Percentiles rank a stretch among this genome's conserved stretches.
Evolutionary conservation across 1,140 invertebrate species (phyloP).

Genomic region (Drosophila orena): DNA sequence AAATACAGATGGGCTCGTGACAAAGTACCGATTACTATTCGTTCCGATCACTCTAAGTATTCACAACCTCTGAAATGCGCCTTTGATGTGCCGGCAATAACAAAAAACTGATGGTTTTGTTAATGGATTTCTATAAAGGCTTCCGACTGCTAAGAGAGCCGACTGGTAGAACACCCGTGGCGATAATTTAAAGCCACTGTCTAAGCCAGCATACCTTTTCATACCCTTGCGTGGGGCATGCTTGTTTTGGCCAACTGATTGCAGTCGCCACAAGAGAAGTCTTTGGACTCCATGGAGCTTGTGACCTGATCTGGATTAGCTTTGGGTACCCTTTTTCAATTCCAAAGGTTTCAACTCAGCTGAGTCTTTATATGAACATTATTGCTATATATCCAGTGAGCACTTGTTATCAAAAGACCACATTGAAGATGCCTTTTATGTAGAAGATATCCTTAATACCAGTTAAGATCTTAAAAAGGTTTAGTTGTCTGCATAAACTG

Average conservation of each 20-base stretch:
- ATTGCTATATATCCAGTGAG: not conserved
- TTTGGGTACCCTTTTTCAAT: not conserved
- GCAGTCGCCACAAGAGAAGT: constrained; percentile 3
- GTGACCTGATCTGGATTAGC: not conserved
- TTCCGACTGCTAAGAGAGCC: constrained; percentile 56
- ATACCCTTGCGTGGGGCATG: constrained; percentile 38
- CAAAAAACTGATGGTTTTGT: constrained; percentile 61
- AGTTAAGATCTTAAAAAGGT: not conserved
- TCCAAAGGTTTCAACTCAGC: not conserved
- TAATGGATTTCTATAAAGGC: constrained; percentile 62
- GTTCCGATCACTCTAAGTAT: constrained; percentile 48
- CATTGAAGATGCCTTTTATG: not conserved
- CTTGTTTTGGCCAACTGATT: constrained; percentile 27
- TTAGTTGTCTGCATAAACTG: not conserved
- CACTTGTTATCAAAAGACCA: not conserved
- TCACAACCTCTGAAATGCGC: constrained; percentile 28
- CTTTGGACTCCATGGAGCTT: constrained; percentile 7
- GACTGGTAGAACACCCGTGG: constrained; percentile 52
- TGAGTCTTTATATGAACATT: not conserved
- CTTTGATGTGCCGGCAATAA: constrained; percentile 56
- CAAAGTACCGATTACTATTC: constrained; percentile 50
- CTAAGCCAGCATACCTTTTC: constrained; percentile 52
- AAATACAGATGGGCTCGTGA: constrained; percentile 48
- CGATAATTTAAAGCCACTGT: constrained; percentile 60
- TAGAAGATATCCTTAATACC: not conserved